Base-by-base conservation (phyloP, 2,113 vertebrate genomes). In the Pangasianodon hypophthalmus region DNA sequence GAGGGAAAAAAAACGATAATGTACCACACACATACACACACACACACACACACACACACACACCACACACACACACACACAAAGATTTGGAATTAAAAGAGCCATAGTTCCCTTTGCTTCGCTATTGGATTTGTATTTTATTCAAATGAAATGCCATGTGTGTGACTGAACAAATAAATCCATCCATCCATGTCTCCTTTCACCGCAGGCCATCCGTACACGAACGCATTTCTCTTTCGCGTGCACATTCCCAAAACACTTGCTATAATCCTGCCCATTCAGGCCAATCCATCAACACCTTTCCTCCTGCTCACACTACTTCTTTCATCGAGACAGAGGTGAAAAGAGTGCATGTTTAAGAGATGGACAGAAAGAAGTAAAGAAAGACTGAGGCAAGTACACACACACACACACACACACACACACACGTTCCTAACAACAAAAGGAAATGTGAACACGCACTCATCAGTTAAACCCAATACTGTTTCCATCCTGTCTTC, bases 141-240 rank as follows among this genome's bases (percentile, higher is more conserved):
- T 52, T 13, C 16, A 81, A 52, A 82, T 54, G 13, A 54, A 60
- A 60, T 84, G 21, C 0, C 0, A 2, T 84, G 19, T 84, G 81
- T 84, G 82, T 44, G 56, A 83, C 32, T 52, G 54, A 58, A 37
- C 32, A 41, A 58, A 83, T 83, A 83, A 83, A 83, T 21, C 80
- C 52, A 83, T 83, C 79, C 81, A 58, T 83, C 81, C 52, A 56
- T 83, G 79, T 82, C 79, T 82, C 79, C 79, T 82, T 82, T 82
- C 79, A 82, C 50, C 37, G 50, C 50, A 32, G 79, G 50, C 79
- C 77, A 80, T 54, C 79, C 29, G n/a, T 32, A 54, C 79, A 54
- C 50, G 19, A 54, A 19, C n/a, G 79, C 19, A 60, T 62, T 29
- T 54, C 83, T 85, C 56, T 50, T 32, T 32, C 26, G 71, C 21